Evolutionary conservation across 2,797 vertebrate genomes (phyloP), one percentile per base, ranked within the genome.

Genomic region (Spatula versicolor): DNA sequence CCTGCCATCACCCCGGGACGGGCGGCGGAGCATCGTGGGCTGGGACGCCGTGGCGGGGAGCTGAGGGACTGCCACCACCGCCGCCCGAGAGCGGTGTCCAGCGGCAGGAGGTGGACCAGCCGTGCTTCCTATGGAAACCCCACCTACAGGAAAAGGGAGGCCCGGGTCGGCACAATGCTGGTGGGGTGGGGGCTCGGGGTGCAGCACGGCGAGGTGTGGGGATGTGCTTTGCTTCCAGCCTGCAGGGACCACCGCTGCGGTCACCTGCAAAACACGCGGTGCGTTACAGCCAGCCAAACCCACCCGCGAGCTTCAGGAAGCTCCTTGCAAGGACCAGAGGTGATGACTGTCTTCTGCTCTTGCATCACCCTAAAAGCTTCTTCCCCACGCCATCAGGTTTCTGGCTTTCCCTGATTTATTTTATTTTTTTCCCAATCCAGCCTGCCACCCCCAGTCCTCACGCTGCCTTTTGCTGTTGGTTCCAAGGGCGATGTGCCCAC

Each of bases 81-180:
- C 75, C 52, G 95, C 95, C 67, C 18, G 37, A 67, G 74, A 94
- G 91, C 88, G 86, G 94, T 69, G 94, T 95, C 91, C 63, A 87
- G 93, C 96, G 23, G 37, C n/a, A 25, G 94, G 95, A 96, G 97
- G 93, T 91, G 97, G 95, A 97, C 95, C 93, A 82, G 95, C 95
- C 69, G 95, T 94, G 97, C 96, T 98, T 98, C 98, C 98, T 97
- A 98, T 98, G 98, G 98, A 98, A 98, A 98, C 97, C 96, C 97
- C 98, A 97, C 98, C 98, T 98, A 98, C 98, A 98, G 98, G 98
- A 98, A 98, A 98, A 98, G 98, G 98, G 98, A 98, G 97, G 97
- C 92, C 90, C 91, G 55, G 74, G 92, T 97, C 69, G 92, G 91
- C 94, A 94, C 96, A 92, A 80, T 93, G 93, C 58, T 71, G 54